Conservation (phyloP, 30 jellyfish, hydroid and myxozoan species). For the Cassiopea xamachana region DNA sequence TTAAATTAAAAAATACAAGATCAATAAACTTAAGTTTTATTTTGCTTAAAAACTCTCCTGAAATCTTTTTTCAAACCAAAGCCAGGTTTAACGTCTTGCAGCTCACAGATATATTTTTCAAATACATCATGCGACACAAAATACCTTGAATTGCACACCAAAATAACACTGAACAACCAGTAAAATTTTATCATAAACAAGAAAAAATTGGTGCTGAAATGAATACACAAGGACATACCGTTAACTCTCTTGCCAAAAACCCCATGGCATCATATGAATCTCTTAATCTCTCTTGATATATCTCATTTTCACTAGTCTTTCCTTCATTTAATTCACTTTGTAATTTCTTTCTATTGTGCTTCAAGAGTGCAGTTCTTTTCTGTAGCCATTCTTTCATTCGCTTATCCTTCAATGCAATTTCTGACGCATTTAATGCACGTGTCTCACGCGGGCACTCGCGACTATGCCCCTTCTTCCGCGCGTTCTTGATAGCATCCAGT, state of each 20-base stretch:
- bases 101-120: too few relatives aligned
- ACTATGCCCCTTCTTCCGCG: slow-evolving; percentile 9
- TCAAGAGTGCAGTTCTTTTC: slow-evolving; percentile 32
- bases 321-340: background rate
- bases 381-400: slow-evolving; percentile 16
- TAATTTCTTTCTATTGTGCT: slow-evolving; percentile 10
- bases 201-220: too few relatives aligned
- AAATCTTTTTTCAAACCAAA: too few relatives aligned
- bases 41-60: too few relatives aligned
- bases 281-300: background rate
- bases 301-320: background rate
- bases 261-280: slow-evolving; percentile 45
- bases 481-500: background rate
- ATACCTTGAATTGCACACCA: too few relatives aligned
- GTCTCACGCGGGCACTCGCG: slow-evolving; percentile 73
- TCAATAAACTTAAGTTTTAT: too few relatives aligned
- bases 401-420: slow-evolving; percentile 6
- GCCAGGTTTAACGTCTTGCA: too few relatives aligned
- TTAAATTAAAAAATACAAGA: too few relatives aligned
- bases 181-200: too few relatives aligned
- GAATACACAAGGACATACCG: slow-evolving; percentile 22
- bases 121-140: too few relatives aligned
- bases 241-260: slow-evolving; percentile 50
- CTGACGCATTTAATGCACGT: slow-evolving; percentile 65
- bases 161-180: too few relatives aligned